A percentile compares a stretch with the other conserved stretches of the same genome.
Evolutionary conservation across 2,797 vertebrate species (phyloP).

Genomic region (Sciaenops ocellatus): DNA sequence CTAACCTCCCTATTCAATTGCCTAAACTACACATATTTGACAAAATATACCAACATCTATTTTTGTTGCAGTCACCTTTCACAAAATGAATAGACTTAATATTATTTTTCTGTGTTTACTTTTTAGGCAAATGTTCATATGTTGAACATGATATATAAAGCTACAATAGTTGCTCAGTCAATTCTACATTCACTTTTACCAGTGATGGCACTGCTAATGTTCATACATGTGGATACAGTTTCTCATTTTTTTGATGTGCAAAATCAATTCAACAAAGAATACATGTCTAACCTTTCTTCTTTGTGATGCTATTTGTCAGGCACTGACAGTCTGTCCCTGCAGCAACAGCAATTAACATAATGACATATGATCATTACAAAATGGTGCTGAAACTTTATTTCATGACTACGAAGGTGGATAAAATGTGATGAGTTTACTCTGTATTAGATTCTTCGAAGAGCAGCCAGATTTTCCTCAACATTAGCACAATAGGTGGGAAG

Average conservation of each 20-base stretch:
- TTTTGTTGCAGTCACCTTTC: neutral
- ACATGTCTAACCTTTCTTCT: neutral
- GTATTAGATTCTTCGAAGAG: conserved; percentile 25
- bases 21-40: neutral
- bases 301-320: neutral
- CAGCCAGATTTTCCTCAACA: conserved; percentile 9
- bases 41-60: neutral
- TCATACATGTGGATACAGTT: neutral
- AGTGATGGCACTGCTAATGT: neutral
- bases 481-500: conserved; percentile 28
- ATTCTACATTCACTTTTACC: neutral
- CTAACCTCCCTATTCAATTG: neutral
- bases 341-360: conserved; percentile 47
- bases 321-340: conserved; percentile 7
- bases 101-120: neutral
- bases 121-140: neutral
- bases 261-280: neutral
- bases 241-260: neutral
- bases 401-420: conserved; percentile 28
- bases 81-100: neutral
- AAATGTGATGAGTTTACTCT: conserved; percentile 12
- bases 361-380: conserved; percentile 25
- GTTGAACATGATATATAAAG: neutral
- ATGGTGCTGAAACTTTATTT: conserved; percentile 31
- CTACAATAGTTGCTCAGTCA: neutral